Base-by-base conservation (phyloP, 2,797 vertebrate species). In the Kryptopterus vitreolus region DNA sequence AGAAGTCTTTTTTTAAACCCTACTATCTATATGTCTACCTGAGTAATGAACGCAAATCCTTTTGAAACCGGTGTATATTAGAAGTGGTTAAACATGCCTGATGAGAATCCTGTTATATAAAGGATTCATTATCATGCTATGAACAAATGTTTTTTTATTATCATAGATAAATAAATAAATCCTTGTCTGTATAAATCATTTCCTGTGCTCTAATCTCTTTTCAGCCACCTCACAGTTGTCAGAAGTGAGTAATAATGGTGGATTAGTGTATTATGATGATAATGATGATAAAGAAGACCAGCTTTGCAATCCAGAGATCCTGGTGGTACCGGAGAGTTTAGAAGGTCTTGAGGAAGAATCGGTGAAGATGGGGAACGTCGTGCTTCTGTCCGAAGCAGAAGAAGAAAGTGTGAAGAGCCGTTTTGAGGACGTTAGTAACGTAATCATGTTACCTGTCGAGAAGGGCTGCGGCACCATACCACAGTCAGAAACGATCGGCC, bases 331-430 rank as follows among this genome's bases (percentile, higher is more conserved):
- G 13, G 35, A 76, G n/a, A 71, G 10, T 43, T 68, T 65, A 52
- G 57, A 82, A 57, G 43, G 55, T 83, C 86, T 87, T 87, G 89
- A 90, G 87, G 82, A 89, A 81, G 85, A 90, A 83, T 85, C 86
- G 22, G 6, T 43, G 38, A 43, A 43, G 38, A 1, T 43, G 6
- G 10, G 38, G 38, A 43, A 43, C 6, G 0, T 43, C n/a, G 22
- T 20, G 15, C 12, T 48, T 68, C 29, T 66, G 22, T 8, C 50
- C 18, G 84, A 85, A 76, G 83, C 87, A 9, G 16, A 1, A 33
- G 46, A 81, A 0, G 57, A 77, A 3, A 13, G 3, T 22, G 31
- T 43, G 11, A 59, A 57, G 24, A 12, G 20, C 26, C 57, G 8
- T 63, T 38, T 7, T 38, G 15, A 81, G 86, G 13, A 24, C 26